Base-by-base conservation (phyloP, 2,888 invertebrate genomes). In the Dyspetes luteomarginatus region DNA sequence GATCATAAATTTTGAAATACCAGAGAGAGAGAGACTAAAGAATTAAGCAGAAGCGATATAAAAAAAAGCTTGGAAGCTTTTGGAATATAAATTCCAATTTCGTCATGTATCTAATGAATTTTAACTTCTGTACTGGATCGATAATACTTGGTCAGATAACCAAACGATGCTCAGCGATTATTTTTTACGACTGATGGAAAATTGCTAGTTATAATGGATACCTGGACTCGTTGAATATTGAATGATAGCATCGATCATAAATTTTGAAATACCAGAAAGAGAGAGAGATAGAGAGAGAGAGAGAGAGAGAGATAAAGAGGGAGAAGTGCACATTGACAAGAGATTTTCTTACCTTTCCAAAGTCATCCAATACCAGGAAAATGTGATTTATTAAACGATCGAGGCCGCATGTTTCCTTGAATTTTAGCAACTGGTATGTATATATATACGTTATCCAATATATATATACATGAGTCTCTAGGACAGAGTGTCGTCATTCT, bases 401-500 rank as follows among this genome's bases (percentile, higher is more conserved):
- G 17, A 3, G 24, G 43, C 15, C 24, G n/a, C 15, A 45, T 36
- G 36, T 48, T 73, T 58, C 68, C 55, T 17, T 17, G 62, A 9
- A 36, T 73, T 73, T 12, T 60, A 56, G 71, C 77, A 77, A 77
- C 77, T 50, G 30, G 76, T 64, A 41, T 71, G 36, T 24, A 26
- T 36, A 41, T 45, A 30, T 7, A 3, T 19, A 45, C 26, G 41
- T 69, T 19, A 9, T 15, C 19, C 48, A n/a, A 36, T 12, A 60
- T 36, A 58, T 19, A 24, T 48, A 30, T 45, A 58, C 24, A 28
- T 24, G 26, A 68, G 55, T 26, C 15, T 24, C 60, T 22, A 2
- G 12, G 12, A 36, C 52, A 41, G 9, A 15, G 58, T 71, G 65
- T 71, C 71, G 65, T 64, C 69, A 48, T 24, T 24, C 4, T 71